Conservation (phyloP, 2,113 vertebrate species). For the Ardeotis arabs region DNA sequence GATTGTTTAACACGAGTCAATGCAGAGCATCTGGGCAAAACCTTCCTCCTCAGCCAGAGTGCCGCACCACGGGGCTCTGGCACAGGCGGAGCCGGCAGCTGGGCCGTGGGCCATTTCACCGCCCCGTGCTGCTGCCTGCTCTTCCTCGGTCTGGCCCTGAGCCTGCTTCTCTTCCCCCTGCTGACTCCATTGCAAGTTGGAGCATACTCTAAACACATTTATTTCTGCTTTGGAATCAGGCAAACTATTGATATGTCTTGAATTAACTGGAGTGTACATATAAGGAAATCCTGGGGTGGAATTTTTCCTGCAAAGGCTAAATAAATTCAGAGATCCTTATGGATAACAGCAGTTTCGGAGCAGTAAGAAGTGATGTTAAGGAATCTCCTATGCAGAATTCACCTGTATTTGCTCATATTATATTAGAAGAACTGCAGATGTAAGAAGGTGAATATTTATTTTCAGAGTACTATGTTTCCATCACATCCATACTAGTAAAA, state of each 20-base stretch:
- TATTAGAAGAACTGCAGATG: background rate
- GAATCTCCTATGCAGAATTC: background rate
- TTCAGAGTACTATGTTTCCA: background rate
- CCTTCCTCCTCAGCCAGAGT: background rate
- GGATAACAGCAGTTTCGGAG: background rate
- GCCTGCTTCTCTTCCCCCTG: background rate
- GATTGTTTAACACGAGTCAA: background rate
- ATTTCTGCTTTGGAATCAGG: background rate
- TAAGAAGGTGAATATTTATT: background rate
- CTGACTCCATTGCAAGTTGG: background rate
- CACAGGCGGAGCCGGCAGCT: background rate
- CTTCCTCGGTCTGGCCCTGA: background rate
- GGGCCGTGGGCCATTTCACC: background rate
- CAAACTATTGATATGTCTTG: background rate
- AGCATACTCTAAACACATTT: background rate
- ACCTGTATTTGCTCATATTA: background rate
- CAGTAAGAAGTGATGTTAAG: rapidly evolving
- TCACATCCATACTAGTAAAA: background rate
- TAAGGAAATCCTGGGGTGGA: background rate
- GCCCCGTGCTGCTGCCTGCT: background rate
- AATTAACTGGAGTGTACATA: background rate
- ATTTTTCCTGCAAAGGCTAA: background rate
- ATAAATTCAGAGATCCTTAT: background rate
- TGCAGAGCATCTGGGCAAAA: background rate
- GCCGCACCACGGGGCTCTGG: background rate